phyloP scores from a whole-genome alignment of 2,797 vertebrate species.

The Odontamblyopus lacepedii region DNA sequence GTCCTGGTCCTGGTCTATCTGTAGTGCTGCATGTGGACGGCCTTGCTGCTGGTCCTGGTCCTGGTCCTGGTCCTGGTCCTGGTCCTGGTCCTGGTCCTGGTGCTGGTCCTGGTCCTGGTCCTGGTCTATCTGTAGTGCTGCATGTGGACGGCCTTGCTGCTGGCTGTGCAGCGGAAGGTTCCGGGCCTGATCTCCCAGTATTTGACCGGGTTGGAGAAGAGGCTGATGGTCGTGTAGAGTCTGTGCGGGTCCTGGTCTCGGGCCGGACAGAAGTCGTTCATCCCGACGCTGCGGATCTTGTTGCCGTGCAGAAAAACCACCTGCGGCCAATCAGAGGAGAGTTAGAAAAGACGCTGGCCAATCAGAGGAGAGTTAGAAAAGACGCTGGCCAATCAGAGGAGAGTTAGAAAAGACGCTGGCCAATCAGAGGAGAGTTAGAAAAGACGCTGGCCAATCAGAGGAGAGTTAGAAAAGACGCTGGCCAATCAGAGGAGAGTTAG shows the following conservation, averaged over 20 bases:
- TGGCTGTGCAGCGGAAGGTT: slow-evolving; percentile 90
- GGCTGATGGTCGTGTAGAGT: slow-evolving; percentile 90
- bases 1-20: slow-evolving; percentile 61
- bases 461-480: too few relatives aligned
- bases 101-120: neutral
- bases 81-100: neutral
- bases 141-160: slow-evolving; percentile 88
- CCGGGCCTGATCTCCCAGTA: slow-evolving; percentile 93
- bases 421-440: too few relatives aligned
- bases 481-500: too few relatives aligned
- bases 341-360: neutral
- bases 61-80: neutral
- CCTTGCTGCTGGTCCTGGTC: slow-evolving; percentile 75
- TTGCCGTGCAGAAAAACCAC: slow-evolving; percentile 93
- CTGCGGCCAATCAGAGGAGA: slow-evolving; percentile 63
- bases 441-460: too few relatives aligned
- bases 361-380: neutral
- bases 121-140: slow-evolving; percentile 83
- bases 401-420: too few relatives aligned
- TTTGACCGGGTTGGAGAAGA: slow-evolving; percentile 93
- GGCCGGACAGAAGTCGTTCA: slow-evolving; percentile 94
- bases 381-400: too few relatives aligned
- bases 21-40: slow-evolving; percentile 92
- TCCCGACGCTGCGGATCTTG: slow-evolving; percentile 87
- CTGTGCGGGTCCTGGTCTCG: slow-evolving; percentile 84